phyloP scores from a whole-genome alignment of 2,113 vertebrate species.

The Phaetusa simplex region DNA sequence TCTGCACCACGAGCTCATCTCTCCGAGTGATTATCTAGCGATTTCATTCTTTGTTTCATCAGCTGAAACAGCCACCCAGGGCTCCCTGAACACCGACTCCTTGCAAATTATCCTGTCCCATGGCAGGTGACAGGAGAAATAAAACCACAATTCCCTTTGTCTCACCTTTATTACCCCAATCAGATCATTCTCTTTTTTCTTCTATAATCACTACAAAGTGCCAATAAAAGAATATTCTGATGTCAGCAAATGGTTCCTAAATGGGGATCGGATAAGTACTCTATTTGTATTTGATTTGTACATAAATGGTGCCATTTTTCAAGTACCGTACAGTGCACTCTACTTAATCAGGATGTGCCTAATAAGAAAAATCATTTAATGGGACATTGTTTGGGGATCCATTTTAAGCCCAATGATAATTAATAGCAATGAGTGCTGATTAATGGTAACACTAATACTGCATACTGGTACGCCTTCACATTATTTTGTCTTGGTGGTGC shows the following conservation, averaged over 20 bases:
- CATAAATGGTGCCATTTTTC: constrained; percentile 34
- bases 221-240: constrained; percentile 1
- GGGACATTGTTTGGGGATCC: constrained; percentile 15
- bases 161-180: not conserved
- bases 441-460: constrained; percentile 10
- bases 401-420: constrained; percentile 38
- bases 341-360: constrained; percentile 43
- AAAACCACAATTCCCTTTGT: not conserved
- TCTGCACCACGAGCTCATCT: not conserved
- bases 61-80: not conserved
- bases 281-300: constrained; percentile 41
- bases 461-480: not conserved
- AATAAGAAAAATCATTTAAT: constrained; percentile 62
- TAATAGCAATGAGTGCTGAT: constrained; percentile 25
- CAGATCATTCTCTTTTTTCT: not conserved
- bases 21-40: not conserved
- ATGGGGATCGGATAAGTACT: constrained; percentile 17
- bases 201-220: not conserved
- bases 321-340: not conserved
- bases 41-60: constrained; percentile 10
- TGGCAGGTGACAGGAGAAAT: not conserved
- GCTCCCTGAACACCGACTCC: not conserved
- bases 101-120: not conserved
- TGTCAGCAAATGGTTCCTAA: constrained; percentile 38
- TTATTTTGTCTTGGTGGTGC: not conserved